Conservation (phyloP, 2,797 vertebrate genomes). For the Sciurus vulgaris region DNA sequence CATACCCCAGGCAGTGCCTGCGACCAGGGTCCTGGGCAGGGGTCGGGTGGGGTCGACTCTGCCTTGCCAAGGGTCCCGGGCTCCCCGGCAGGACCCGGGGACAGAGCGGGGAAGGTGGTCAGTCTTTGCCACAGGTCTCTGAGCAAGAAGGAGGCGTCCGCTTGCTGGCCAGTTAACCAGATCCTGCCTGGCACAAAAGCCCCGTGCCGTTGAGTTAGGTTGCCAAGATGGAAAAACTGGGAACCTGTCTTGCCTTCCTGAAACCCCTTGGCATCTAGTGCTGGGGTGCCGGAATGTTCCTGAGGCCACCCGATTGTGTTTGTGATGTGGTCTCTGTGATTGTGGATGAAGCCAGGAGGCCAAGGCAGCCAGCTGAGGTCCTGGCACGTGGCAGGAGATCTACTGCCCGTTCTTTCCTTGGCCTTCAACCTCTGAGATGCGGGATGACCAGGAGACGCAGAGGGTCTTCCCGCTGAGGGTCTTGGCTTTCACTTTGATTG, state of each 20-base stretch:
- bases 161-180: too few relatives aligned
- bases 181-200: not conserved
- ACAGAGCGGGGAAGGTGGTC: not conserved
- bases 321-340: accelerated
- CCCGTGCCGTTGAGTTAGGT: not conserved
- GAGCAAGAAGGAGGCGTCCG: not conserved
- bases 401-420: too few relatives aligned
- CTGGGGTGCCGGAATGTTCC: too few relatives aligned
- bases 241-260: not conserved
- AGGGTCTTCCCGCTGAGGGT: accelerated
- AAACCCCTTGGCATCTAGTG: not conserved
- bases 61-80: not conserved
- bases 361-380: too few relatives aligned
- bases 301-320: accelerated
- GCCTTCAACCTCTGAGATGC: not conserved
- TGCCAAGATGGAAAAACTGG: accelerated
- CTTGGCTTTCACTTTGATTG: accelerated
- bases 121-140: too few relatives aligned
- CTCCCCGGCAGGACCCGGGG: not conserved
- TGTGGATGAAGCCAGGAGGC: too few relatives aligned
- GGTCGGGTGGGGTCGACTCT: too few relatives aligned
- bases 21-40: not conserved
- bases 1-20: too few relatives aligned
- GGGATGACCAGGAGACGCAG: not conserved
- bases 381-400: too few relatives aligned